A percentile compares a stretch with the other conserved stretches of the same genome.
These are phyloP conservation scores for Ancistrus triradiatus DNA, from an alignment of 2,113 vertebrate genomes.

Conservation along the genomic window DNA sequence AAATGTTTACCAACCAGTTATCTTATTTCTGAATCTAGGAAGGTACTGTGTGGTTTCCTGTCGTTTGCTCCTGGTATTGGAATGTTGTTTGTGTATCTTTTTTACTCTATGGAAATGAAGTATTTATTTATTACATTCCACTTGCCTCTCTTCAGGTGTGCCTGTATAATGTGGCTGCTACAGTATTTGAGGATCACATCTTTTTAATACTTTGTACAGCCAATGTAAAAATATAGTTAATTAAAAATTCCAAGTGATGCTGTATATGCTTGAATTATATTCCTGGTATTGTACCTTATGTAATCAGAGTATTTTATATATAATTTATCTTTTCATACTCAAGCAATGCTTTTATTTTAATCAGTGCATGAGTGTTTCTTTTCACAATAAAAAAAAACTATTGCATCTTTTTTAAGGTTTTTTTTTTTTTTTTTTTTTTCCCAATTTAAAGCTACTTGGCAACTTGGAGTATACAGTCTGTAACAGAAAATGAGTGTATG, in stretches of 20 bases:
- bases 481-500: too few relatives aligned
- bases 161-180: conserved; percentile 69
- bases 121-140: conserved; percentile 84
- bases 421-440: too few relatives aligned
- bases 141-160: conserved; percentile 65
- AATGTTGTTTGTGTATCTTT: conserved; percentile 71
- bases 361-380: conserved; percentile 57
- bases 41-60: conserved; percentile 75
- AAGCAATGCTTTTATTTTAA: conserved; percentile 55
- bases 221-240: conserved; percentile 53
- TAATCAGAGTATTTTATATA: conserved; percentile 61
- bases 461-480: too few relatives aligned
- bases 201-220: conserved; percentile 64
- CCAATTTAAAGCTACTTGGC: too few relatives aligned
- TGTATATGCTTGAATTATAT: conserved; percentile 55
- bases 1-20: conserved; percentile 84
- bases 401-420: conserved; percentile 44
- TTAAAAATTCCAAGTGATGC: conserved; percentile 49
- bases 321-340: conserved; percentile 54
- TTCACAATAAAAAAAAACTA: conserved; percentile 66
- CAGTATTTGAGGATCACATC: conserved; percentile 72
- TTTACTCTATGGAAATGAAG: conserved; percentile 63
- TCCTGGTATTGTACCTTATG: conserved; percentile 52
- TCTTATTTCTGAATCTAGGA: conserved; percentile 70
- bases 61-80: conserved; percentile 49